Conservation (phyloP, 2,113 vertebrate species). For the Hypomesus transpacificus region DNA sequence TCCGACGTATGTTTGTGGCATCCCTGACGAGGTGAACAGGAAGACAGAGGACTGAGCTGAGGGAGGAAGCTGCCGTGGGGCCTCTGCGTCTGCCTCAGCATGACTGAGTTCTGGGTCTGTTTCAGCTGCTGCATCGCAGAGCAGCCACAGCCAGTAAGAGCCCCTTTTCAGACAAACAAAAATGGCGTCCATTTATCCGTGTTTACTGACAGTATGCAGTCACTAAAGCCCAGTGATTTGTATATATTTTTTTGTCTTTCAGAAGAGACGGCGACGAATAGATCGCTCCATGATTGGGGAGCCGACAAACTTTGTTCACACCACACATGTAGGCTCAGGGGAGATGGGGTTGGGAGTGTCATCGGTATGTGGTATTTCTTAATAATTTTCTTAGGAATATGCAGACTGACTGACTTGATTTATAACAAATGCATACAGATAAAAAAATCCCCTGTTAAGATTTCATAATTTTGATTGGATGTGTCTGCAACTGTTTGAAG, state of each 20-base stretch:
- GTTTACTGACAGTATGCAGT: background rate
- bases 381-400: background rate
- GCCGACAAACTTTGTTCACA: constrained; percentile 90
- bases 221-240: background rate
- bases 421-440: background rate
- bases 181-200: background rate
- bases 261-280: constrained; percentile 81
- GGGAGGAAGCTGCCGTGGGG: constrained; percentile 66
- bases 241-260: constrained; percentile 17
- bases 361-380: constrained; percentile 71
- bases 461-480: background rate
- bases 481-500: constrained; percentile 47
- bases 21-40: constrained; percentile 57
- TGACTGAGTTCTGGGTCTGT: constrained; percentile 85
- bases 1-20: constrained; percentile 55
- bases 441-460: too few species aligned
- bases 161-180: background rate
- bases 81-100: constrained; percentile 63
- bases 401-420: background rate
- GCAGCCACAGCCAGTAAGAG: constrained; percentile 85
- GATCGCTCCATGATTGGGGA: constrained; percentile 90
- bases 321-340: constrained; percentile 83
- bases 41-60: constrained; percentile 51
- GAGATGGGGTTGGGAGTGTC: constrained; percentile 74
- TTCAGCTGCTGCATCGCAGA: constrained; percentile 82